phyloP scores from a whole-genome alignment of 2,113 vertebrate species.

The Colossoma macropomum region DNA sequence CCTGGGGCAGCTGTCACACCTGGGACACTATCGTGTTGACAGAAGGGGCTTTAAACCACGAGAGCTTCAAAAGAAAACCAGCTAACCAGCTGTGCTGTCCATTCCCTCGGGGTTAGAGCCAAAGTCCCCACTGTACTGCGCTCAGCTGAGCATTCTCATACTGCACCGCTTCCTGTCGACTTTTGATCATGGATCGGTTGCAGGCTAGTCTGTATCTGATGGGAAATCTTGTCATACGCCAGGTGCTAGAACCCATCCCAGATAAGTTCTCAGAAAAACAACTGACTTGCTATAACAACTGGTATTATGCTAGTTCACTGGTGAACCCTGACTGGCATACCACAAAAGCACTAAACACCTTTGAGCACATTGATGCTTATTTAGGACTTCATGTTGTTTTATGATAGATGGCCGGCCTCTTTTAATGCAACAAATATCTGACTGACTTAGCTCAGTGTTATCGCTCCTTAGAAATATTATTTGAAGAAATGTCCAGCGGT shows the following conservation, averaged over 20 bases:
- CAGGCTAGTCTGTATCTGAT: background rate
- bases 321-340: background rate
- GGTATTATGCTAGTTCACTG: background rate
- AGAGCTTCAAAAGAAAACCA: constrained; percentile 39
- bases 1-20: constrained; percentile 6
- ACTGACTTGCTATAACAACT: background rate
- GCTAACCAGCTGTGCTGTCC: constrained; percentile 63
- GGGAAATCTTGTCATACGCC: background rate
- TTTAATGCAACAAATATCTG: too few species aligned
- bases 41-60: constrained; percentile 14
- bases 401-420: too few species aligned
- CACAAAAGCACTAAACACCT: background rate
- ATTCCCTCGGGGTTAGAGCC: background rate
- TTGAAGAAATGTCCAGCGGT: too few species aligned
- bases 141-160: background rate
- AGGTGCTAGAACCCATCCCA: constrained; percentile 1
- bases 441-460: too few species aligned
- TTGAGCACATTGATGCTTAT: too few species aligned
- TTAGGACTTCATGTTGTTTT: too few species aligned
- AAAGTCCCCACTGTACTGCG: background rate
- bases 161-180: background rate
- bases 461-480: too few species aligned
- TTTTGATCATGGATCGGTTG: background rate
- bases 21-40: background rate
- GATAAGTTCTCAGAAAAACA: background rate